Conservation (phyloP, 2,113 vertebrate genomes). For the Aspidoscelis tigris region DNA sequence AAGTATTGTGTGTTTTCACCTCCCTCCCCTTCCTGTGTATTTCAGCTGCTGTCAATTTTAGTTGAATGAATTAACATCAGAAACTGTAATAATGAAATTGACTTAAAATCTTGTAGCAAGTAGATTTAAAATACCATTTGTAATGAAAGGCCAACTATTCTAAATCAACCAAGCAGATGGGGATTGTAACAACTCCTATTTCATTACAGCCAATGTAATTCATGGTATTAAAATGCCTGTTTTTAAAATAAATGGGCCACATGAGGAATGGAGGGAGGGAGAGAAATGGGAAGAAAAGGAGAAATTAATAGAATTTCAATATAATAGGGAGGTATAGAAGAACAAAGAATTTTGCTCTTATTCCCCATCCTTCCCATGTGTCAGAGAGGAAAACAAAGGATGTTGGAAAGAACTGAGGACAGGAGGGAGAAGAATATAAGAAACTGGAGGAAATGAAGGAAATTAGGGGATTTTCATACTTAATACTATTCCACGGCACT, state of each 20-base stretch:
- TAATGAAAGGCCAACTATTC: conserved; percentile 7
- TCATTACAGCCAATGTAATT: conserved; percentile 23
- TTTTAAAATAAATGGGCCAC: conserved; percentile 16
- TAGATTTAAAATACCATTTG: conserved; percentile 31
- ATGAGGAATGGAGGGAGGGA: not conserved
- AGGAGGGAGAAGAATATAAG: not conserved
- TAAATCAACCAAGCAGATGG: conserved; percentile 33
- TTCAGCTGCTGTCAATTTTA: conserved; percentile 7
- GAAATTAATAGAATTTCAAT: not conserved
- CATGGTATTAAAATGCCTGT: conserved; percentile 19
- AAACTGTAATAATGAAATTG: conserved; percentile 42
- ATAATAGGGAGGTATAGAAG: not conserved
- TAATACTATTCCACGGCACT: no score
- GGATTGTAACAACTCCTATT: conserved; percentile 31
- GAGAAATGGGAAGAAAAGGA: not conserved
- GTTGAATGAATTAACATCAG: conserved; percentile 32
- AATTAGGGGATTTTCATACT: no score
- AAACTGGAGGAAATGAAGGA: not conserved
- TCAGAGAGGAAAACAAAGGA: not conserved
- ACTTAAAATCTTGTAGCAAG: conserved; percentile 30
- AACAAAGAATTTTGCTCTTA: not conserved
- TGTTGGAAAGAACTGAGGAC: not conserved
- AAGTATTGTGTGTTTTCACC: not conserved
- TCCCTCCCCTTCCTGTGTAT: not conserved
- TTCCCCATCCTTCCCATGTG: no score